Percentiles rank a stretch among this genome's conserved stretches.
Conservation (phyloP, 1,140 invertebrate species). For the Oryctes rhinoceros region DNA sequence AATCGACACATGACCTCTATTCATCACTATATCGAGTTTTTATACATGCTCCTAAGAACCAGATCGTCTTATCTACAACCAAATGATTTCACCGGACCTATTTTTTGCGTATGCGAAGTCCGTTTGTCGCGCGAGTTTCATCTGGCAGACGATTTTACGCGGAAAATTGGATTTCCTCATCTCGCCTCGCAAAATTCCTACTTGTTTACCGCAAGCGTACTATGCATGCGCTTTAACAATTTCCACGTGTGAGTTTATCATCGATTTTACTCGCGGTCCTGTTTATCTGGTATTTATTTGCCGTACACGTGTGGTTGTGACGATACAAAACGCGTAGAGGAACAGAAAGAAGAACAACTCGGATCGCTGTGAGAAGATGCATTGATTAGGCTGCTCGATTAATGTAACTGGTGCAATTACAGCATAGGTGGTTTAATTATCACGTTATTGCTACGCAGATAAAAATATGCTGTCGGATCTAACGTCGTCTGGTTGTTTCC, state of each 20-base stretch:
- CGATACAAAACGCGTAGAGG: background rate
- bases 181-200: background rate
- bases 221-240: slow-evolving; percentile 23
- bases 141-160: background rate
- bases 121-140: background rate
- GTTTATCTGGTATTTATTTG: slow-evolving; percentile 16
- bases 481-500: too few relatives aligned
- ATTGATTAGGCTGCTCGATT: background rate
- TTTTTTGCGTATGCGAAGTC: background rate
- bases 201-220: background rate
- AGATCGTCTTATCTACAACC: background rate
- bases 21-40: background rate
- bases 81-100: background rate
- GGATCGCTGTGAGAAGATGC: background rate
- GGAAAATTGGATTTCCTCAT: background rate
- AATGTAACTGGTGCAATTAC: background rate
- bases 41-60: background rate
- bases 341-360: too few relatives aligned
- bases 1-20: slow-evolving; percentile 3
- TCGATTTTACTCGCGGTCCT: slow-evolving; percentile 6
- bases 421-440: background rate
- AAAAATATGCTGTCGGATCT: too few relatives aligned
- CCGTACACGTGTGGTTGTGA: slow-evolving; percentile 19
- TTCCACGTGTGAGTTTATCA: slow-evolving; percentile 34
- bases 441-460: too few relatives aligned